These are phyloP conservation scores for Cetoscarus ocellatus DNA, from an alignment of 2,797 vertebrate genomes.

Conservation along the genomic window DNA sequence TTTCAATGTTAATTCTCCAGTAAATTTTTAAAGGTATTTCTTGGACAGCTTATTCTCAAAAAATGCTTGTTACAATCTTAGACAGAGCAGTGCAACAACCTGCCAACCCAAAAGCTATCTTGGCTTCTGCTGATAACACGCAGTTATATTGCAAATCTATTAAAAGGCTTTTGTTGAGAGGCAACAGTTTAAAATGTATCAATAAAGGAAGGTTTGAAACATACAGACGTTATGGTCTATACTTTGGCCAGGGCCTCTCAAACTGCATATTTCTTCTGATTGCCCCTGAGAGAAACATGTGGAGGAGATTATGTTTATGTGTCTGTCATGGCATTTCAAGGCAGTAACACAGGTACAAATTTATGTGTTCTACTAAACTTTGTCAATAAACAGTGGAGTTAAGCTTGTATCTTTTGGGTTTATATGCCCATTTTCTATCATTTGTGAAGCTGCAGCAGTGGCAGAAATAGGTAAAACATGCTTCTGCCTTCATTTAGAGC, in stretches of 20 bases:
- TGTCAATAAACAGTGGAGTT: not conserved
- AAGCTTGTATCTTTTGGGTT: not conserved
- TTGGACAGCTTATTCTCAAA: no score
- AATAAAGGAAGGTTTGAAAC: no score
- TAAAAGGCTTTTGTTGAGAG: not conserved
- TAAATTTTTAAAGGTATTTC: no score
- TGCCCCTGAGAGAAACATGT: conserved; percentile 4
- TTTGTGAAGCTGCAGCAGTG: not conserved
- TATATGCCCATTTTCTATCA: not conserved
- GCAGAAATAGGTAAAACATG: conserved; percentile 9
- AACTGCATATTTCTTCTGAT: not conserved
- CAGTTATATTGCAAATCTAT: not conserved
- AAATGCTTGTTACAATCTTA: not conserved
- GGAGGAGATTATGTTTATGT: not conserved
- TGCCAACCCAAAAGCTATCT: not conserved
- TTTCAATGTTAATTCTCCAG: no score
- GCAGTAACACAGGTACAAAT: not conserved
- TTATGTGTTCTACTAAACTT: not conserved
- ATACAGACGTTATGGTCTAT: no score
- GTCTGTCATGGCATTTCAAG: not conserved
- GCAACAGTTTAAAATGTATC: no score
- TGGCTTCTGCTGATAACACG: no score
- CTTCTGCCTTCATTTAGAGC: conserved; percentile 15
- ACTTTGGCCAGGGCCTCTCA: not conserved
- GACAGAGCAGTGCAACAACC: no score